Evolutionary conservation across 2,888 invertebrate genomes (phyloP), one percentile per base, ranked within the genome.

Genomic region (Lucinisca nassula): DNA sequence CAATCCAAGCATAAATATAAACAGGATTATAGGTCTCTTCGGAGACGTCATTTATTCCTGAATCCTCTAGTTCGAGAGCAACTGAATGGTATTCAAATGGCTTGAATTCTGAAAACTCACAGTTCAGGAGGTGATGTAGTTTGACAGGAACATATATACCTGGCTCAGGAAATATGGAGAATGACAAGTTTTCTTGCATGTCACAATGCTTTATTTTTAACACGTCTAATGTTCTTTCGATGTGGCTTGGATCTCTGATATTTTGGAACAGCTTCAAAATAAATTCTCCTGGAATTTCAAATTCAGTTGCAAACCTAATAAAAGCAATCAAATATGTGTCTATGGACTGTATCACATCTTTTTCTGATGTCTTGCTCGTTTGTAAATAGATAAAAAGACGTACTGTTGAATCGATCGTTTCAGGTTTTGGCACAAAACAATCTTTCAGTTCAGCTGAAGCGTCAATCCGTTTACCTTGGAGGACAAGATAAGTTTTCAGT

Each of bases 121-220:
- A 84, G 55, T 88, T 88, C 27, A 92, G 61, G n/a, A 92, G 84
- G 3, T 61, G 79, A 70, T 87, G 84, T 51, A 85, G 85, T 12
- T 83, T 61, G n/a, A n/a, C 58, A 24, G 87, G 87, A 35, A 92
- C 88, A 21, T 80, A 79, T 12, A 85, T 84, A 6, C 91, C 90
- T 14, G 86, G 82, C 27, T 58, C 49, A 35, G 91, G 91, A 37
- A 91, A 84, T 2, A 83, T 37, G 10, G 73, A 73, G 12, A 3
- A 30, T 17, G 12, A 8, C 8, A 38, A 2, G 17, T 55, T 37
- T 21, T 21, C 17, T 35, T 73, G 32, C 1, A 40, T 27, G 14
- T 79, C 72, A 37, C 79, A 82, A 8, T 58, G 45, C 8, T 67
- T 30, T 8, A 86, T 79, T 4, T 24, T 10, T 12, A 38, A 17